Percentiles rank a stretch among this genome's conserved stretches.
Conservation (phyloP, 2,797 vertebrate genomes). For the Microctenopoma stevenorrisi region DNA sequence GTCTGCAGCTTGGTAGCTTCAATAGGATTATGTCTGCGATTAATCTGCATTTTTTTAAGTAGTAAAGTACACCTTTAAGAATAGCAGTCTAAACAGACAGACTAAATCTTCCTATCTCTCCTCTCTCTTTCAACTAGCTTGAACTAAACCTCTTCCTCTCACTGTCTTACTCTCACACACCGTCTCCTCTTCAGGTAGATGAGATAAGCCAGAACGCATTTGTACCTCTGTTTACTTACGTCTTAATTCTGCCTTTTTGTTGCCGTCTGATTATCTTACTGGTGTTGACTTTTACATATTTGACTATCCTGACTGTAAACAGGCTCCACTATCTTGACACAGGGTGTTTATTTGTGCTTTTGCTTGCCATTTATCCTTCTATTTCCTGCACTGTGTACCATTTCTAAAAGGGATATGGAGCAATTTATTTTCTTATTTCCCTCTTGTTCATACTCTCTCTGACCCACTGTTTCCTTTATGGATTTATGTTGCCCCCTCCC, state of each 20-base stretch:
- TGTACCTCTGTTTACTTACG: constrained; percentile 27
- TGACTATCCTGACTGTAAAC: constrained; percentile 53
- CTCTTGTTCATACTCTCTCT: constrained; percentile 42
- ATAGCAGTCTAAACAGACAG: background rate
- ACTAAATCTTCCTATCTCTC: constrained; percentile 16
- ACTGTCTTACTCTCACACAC: constrained; percentile 8
- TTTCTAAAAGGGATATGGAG: constrained; percentile 44
- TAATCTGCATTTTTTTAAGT: constrained; percentile 32
- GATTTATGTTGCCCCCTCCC: constrained; percentile 51
- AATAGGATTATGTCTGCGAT: constrained; percentile 21
- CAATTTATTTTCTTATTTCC: constrained; percentile 56
- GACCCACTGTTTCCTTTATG: constrained; percentile 68
- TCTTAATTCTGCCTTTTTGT: constrained; percentile 31
- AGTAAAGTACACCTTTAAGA: constrained; percentile 37
- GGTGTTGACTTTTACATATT: constrained; percentile 62
- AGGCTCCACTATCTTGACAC: constrained; percentile 37
- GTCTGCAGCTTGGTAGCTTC: constrained; percentile 1
- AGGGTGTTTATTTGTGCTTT: constrained; percentile 61
- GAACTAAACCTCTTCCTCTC: constrained; percentile 44
- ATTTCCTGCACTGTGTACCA: constrained; percentile 41
- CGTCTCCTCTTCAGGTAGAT: constrained; percentile 19
- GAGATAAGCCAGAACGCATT: background rate
- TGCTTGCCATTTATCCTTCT: constrained; percentile 44
- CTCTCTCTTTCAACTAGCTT: constrained; percentile 43
- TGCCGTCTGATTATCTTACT: constrained; percentile 66